Base-by-base conservation (phyloP, 2,797 vertebrate genomes). In the Chaetophractus vellerosus region DNA sequence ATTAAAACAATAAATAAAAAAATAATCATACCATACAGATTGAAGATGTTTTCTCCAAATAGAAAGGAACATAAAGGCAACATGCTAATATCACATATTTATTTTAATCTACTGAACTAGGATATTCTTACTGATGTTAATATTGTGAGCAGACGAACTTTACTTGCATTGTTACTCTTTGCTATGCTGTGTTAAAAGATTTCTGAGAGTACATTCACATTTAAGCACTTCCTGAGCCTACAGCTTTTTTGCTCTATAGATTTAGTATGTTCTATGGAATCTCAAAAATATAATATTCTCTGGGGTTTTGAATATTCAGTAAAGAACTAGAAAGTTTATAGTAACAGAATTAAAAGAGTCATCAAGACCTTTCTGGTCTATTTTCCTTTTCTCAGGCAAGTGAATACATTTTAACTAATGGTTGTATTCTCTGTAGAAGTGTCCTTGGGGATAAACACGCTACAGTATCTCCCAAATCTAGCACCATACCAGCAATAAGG, bases 1-100 rank as follows among this genome's bases (percentile, higher is more conserved):
- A 48, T n/a, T 72, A 55, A 97, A 87, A 55, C 18, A 88, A 86
- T 55, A 94, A 63, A 87, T 63, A 84, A 92, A 84, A 84, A 86
- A 92, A 74, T 57, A 82, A 88, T 75, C 23, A 83, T 6, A 86
- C 38, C 71, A 0, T 36, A 93, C 1, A 71, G 28, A 75, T 6
- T 85, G 26, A 48, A 87, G 78, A 72, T 61, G 12, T 59, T 80
- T 90, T 71, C n/a, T 92, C 23, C 61, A 80, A 93, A 92, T 0
- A 84, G 55, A 86, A 81, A 82, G 6, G 52, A 89, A 87, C 19
- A 91, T 19, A 92, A 84, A 95, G 14, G 57, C 63, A 91, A 93
- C 28, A 91, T 66, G 64, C 1, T n/a, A 93, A 19, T 63, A 74
- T 72, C 26, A 48, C 31, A 9, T 76, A 28, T 31, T 74, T 74